phyloP scores from a whole-genome alignment of 2,888 invertebrate species.

The Suillia variegata region DNA sequence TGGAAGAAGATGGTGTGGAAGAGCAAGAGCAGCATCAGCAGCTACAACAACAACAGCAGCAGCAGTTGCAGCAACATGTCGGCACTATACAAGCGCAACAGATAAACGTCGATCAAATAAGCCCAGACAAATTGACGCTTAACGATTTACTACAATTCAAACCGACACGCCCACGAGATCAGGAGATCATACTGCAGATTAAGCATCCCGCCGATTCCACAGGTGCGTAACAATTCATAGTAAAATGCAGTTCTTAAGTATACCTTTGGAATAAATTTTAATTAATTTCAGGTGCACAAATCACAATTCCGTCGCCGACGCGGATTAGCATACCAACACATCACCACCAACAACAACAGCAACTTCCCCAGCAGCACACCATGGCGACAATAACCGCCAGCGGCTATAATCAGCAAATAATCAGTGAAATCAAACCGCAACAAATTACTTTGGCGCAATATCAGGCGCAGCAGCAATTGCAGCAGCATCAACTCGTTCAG shows the following conservation, averaged over 20 bases:
- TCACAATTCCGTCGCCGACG: slow-evolving; percentile 51
- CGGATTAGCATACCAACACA: slow-evolving; percentile 43
- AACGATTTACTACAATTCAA: slow-evolving; percentile 58
- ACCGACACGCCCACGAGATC: slow-evolving; percentile 51
- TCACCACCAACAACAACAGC: slow-evolving; percentile 40
- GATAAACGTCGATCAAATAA: slow-evolving; percentile 55
- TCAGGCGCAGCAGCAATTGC: slow-evolving; percentile 55
- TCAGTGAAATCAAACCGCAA: slow-evolving; percentile 55
- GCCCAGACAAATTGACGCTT: slow-evolving; percentile 57
- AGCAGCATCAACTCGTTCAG: slow-evolving; percentile 36
- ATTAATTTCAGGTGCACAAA: slow-evolving; percentile 44
- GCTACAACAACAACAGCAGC: slow-evolving; percentile 24
- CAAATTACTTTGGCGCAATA: slow-evolving; percentile 56
- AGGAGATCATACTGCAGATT: slow-evolving; percentile 57
- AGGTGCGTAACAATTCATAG: slow-evolving; percentile 30
- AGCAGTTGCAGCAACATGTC: slow-evolving; percentile 34
- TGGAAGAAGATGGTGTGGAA: slow-evolving; percentile 45
- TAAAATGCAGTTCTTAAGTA: too few relatives aligned
- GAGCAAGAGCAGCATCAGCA: slow-evolving; percentile 37
- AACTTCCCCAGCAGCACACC: slow-evolving; percentile 49
- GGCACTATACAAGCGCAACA: slow-evolving; percentile 49
- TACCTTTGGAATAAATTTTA: not conserved
- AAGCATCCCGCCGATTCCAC: slow-evolving; percentile 53
- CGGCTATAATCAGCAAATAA: slow-evolving; percentile 57
- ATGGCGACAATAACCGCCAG: slow-evolving; percentile 54